Conservation (phyloP, 2,888 invertebrate species). For the Nemotelus nigrinus region DNA sequence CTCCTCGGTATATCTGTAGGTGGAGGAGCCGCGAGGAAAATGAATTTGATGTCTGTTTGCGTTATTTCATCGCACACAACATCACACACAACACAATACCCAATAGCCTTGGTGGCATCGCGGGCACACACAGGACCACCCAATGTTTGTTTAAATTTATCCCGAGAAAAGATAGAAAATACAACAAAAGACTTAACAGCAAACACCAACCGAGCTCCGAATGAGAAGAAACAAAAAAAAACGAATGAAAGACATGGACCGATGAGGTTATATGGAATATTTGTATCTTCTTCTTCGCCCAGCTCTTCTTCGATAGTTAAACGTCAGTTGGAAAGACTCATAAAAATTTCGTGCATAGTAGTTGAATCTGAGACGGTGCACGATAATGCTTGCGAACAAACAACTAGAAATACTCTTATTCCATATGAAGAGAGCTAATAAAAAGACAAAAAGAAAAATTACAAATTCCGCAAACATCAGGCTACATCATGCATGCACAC, state of each 20-base stretch:
- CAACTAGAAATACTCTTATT: background rate
- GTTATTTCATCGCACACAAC: slow-evolving; percentile 2
- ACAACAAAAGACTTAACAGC: slow-evolving; percentile 26
- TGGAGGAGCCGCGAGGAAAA: slow-evolving; percentile 10
- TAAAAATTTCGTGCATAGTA: slow-evolving; percentile 23
- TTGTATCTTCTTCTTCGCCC: background rate
- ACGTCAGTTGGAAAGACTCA: background rate
- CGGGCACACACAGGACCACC: slow-evolving; percentile 43
- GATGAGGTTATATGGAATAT: background rate
- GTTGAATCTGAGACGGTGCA: background rate
- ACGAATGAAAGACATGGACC: slow-evolving; percentile 1
- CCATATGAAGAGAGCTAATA: background rate
- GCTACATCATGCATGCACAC: too few species aligned
- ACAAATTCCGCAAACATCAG: background rate
- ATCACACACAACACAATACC: too few species aligned
- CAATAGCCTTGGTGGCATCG: too few species aligned
- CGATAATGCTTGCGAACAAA: background rate
- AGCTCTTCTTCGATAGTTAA: background rate
- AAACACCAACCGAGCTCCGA: background rate
- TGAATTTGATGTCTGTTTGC: slow-evolving; percentile 42
- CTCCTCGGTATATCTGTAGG: slow-evolving; percentile 5
- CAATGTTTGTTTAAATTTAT: slow-evolving; percentile 48
- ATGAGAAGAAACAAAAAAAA: background rate
- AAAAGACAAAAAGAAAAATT: slow-evolving; percentile 15
- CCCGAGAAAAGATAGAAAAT: slow-evolving; percentile 35